Evolutionary conservation across 2,113 vertebrate species (phyloP).

Genomic region (Procavia capensis): DNA sequence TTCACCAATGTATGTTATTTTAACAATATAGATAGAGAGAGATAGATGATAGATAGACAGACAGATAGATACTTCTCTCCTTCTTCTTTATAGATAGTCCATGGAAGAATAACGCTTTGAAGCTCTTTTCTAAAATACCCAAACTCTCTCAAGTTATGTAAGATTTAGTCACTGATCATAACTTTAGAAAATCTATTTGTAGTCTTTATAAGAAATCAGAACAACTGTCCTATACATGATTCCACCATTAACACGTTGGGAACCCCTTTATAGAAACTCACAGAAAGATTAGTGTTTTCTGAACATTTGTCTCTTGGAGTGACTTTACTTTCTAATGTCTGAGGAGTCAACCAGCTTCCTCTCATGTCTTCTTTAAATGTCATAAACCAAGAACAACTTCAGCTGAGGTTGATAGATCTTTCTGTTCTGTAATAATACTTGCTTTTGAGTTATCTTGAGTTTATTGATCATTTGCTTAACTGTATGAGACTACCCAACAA

Average conservation of each 20-base stretch:
- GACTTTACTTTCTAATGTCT: neutral
- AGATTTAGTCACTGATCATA: constrained; percentile 49
- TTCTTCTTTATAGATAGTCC: constrained; percentile 75
- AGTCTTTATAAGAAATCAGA: constrained; percentile 35
- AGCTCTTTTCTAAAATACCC: constrained; percentile 79
- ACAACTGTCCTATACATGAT: neutral
- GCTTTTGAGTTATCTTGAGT: neutral
- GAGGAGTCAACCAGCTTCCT: neutral
- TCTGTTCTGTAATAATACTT: constrained; percentile 11
- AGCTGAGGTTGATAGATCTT: neutral
- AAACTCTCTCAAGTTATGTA: constrained; percentile 75
- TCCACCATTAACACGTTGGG: neutral
- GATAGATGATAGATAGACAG: too few species aligned
- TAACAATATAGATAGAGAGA: constrained; percentile 71
- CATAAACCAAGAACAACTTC: neutral
- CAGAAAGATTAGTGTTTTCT: neutral
- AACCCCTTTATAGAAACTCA: neutral
- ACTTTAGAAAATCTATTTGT: constrained; percentile 57
- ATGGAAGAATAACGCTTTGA: constrained; percentile 77
- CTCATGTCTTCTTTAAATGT: neutral
- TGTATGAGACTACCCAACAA: neutral
- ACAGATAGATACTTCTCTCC: constrained; percentile 67
- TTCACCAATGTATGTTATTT: constrained; percentile 76
- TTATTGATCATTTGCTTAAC: constrained; percentile 34
- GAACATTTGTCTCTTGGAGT: neutral